Base-by-base conservation (phyloP, 2,888 invertebrate species). In the Sminthurides aquaticus region DNA sequence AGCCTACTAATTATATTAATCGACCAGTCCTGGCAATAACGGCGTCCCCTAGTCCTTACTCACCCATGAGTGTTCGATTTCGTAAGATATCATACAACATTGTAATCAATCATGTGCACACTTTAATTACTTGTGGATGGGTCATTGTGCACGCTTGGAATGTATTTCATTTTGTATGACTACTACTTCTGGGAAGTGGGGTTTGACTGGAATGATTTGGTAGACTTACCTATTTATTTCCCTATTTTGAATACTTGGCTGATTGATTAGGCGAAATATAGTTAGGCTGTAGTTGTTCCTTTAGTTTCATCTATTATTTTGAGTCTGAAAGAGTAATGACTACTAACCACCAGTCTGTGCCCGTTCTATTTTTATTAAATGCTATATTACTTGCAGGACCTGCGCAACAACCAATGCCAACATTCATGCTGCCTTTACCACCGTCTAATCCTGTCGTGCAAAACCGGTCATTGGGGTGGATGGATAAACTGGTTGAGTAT, bases 401-500 rank as follows among this genome's bases (percentile, higher is more conserved):
- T 22, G 25, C 57, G 3, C 29, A 48, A 22, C 24, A 27, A 20
- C 56, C 49, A 24, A 26, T 34, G 20, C 64, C 64, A 26, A 22
- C 28, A 18, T 65, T 57, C 62, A 74, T 74, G 71, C 60, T 71
- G 15, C 74, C 74, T 27, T 60, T 66, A 49, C 67, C 72, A 22
- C 74, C 74, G n/a, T 11, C 65, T 8, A 71, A 70, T 43, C 74
- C 74, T 3, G 57, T 66, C 8, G 60, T 68, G 25, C 64, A 68
- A 22, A 68, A 68, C 25, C 61, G 71, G 49, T 69, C 67, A 54
- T 64, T 66, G 22, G 72, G 74, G 0, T 74, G 72, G 74, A 59
- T 96, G 69, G 97, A 97, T 79, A 88, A 89, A 76, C 82, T 98
- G 76, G 87, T 99, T 20, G 98, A 99, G 78, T 94, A 90, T 77